A percentile compares a stretch with the other conserved stretches of the same genome.
Evolutionary conservation across 2,797 vertebrate genomes (phyloP).

Genomic region (Cossypha caffra): DNA sequence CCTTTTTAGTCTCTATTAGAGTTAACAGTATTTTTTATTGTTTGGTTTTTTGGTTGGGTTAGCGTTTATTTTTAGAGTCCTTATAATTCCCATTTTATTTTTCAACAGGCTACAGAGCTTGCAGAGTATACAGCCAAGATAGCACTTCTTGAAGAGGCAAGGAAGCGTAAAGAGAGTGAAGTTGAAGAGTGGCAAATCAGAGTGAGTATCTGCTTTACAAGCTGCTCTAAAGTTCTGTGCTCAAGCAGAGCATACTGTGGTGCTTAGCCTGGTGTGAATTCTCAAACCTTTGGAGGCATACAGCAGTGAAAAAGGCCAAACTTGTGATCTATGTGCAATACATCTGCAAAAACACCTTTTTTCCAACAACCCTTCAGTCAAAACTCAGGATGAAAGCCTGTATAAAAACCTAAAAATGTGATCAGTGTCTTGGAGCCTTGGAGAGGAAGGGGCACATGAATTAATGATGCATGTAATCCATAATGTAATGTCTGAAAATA

Average conservation of each 20-base stretch:
- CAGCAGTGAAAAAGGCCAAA: background rate
- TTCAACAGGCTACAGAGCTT: slow-evolving; percentile 86
- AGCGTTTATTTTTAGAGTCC: background rate
- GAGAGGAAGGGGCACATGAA: background rate
- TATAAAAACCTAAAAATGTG: background rate
- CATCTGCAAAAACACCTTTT: background rate
- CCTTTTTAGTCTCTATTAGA: background rate
- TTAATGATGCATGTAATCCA: background rate
- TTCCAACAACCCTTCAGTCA: background rate
- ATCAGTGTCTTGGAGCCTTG: background rate
- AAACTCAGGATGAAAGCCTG: background rate
- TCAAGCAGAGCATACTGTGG: background rate
- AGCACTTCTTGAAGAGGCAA: slow-evolving; percentile 87
- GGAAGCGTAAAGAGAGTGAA: slow-evolving; percentile 87
- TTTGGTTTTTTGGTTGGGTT: background rate
- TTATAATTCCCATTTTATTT: background rate
- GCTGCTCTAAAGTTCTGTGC: background rate
- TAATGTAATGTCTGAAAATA: background rate
- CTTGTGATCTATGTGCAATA: background rate
- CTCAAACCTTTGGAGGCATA: background rate
- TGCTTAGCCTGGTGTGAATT: background rate
- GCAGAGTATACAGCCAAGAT: slow-evolving; percentile 89
- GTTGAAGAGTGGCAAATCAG: slow-evolving; percentile 87
- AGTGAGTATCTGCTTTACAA: slow-evolving; percentile 75
- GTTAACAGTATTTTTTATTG: background rate